Conservation (phyloP, 2,797 vertebrate genomes). For the Cyclura pinguis region DNA sequence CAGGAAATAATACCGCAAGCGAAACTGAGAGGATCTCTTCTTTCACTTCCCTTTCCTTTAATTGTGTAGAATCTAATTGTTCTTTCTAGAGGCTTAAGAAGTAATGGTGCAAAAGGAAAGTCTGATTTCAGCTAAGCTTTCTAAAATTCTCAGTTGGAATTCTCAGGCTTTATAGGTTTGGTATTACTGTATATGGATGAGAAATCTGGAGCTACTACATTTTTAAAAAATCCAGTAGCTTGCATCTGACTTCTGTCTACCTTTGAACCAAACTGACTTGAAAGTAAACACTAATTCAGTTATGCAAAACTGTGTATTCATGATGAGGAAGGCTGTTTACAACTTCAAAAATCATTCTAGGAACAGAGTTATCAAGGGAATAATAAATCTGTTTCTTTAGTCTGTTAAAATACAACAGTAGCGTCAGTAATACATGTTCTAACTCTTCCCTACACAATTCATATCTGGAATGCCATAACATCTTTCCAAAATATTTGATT, state of each 20-base stretch:
- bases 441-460: not conserved
- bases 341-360: not conserved
- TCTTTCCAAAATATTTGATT: not conserved
- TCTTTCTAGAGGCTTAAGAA: not conserved
- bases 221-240: too few relatives aligned
- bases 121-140: not conserved
- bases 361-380: not conserved
- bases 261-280: not conserved
- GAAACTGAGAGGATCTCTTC: not conserved
- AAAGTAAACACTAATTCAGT: not conserved
- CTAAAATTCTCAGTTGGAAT: not conserved
- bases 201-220: not conserved
- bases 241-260: not conserved
- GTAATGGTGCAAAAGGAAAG: not conserved
- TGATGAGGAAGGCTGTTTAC: not conserved
- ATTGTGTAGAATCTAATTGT: not conserved
- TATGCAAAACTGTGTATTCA: not conserved
- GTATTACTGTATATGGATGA: not conserved
- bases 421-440: not conserved
- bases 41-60: not conserved
- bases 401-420: not conserved
- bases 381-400: not conserved
- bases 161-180: not conserved
- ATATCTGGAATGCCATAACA: not conserved
- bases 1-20: not conserved